Evolutionary conservation across 2,888 invertebrate species (phyloP), one percentile per base, ranked within the genome.

Genomic region (Cephus spinipes): DNA sequence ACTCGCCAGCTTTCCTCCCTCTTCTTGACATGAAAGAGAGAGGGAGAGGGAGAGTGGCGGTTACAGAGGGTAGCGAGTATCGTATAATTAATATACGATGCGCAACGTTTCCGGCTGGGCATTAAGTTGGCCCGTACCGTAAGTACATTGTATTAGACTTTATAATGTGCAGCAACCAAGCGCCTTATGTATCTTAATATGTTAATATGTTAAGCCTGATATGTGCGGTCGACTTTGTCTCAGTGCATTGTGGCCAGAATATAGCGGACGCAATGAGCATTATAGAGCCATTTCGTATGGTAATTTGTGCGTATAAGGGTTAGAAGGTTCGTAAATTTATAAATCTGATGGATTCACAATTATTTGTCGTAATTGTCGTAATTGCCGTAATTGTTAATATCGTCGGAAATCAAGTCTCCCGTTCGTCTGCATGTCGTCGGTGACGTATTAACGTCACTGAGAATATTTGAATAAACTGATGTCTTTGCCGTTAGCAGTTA

Each of bases 171-270:
- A 78, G 79, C 80, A 83, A 79, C 77, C 74, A 77, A 80, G 78
- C 79, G 83, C 83, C 87, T 87, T 86, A 84, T 84, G 85, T 87
- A 87, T 85, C 87, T 86, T 88, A 87, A 89, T 87, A 75, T 79
- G 87, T 86, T 88, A 87, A 89, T 87, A 75, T 77, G 80, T 85
- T 86, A 85, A 87, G 85, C 81, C 82, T 83, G 85, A 86, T 87
- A 83, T 80, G 82, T 81, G 81, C 81, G 79, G 77, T 76, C 80
- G 80, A 81, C 78, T 80, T 74, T 73, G 73, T 68, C 79, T 73
- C 79, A 69, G 75, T 79, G 80, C 80, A 83, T 82, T 82, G 81
- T 81, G 81, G 77, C 40, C 15, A 1, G 15, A 40, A 40, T 40
- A 6, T 40, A 40, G 1, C 4, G 4, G 6, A 40, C 40, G 40